Percentiles rank a stretch among this genome's conserved stretches.
These are phyloP conservation scores for Pangasius macronema DNA, from an alignment of 2,797 vertebrate genomes.

Conservation along the genomic window DNA sequence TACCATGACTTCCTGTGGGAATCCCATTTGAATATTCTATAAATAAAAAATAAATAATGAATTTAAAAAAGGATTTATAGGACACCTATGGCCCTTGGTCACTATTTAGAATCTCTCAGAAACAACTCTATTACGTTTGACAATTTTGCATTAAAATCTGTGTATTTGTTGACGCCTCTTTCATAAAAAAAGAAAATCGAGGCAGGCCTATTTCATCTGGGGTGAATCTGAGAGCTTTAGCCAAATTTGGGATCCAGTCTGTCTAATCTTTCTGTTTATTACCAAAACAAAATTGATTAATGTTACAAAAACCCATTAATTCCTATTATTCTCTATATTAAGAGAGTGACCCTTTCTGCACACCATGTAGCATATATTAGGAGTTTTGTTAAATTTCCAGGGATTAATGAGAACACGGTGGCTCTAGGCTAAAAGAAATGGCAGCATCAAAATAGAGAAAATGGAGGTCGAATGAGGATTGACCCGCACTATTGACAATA, in stretches of 20 bases:
- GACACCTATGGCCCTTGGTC: not conserved
- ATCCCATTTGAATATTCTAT: not conserved
- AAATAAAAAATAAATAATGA: no score
- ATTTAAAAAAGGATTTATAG: not conserved
- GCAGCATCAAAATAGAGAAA: slow-evolving; percentile 15
- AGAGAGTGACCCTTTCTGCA: not conserved
- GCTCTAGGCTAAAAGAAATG: slow-evolving; percentile 12
- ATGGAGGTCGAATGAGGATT: slow-evolving; percentile 30
- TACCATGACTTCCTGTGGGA: not conserved
- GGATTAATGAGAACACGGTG: slow-evolving; percentile 4
- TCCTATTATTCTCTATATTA: not conserved
- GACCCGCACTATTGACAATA: slow-evolving; percentile 19
- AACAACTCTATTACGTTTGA: not conserved
- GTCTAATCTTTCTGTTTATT: not conserved
- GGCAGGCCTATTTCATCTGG: no score
- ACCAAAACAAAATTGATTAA: not conserved
- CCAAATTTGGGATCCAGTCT: not conserved
- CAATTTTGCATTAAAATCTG: not conserved
- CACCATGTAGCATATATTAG: not conserved
- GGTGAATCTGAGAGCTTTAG: not conserved
- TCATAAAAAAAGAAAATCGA: not conserved
- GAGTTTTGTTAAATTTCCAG: not conserved
- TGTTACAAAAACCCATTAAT: not conserved
- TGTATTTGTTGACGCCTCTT: not conserved
- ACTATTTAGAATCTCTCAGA: not conserved